Evolutionary conservation across 2,797 vertebrate genomes (phyloP).

Genomic region (Melopsittacus undulatus): DNA sequence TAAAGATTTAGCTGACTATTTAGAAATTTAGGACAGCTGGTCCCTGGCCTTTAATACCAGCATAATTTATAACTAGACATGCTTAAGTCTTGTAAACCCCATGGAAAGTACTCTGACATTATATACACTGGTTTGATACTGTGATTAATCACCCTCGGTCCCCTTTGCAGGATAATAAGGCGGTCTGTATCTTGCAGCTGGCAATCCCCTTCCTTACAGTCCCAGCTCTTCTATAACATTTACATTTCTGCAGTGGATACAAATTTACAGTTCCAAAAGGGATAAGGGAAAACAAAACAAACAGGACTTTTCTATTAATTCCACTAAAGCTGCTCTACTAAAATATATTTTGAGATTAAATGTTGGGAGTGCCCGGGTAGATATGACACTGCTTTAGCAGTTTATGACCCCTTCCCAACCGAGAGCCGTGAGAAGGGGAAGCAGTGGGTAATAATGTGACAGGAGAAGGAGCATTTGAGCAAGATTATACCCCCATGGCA

Average conservation of each 20-base stretch:
- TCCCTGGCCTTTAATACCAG: slow-evolving; percentile 57
- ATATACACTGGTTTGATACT: slow-evolving; percentile 53
- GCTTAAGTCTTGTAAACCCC: slow-evolving; percentile 57
- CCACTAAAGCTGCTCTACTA: slow-evolving; percentile 13
- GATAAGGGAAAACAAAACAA: slow-evolving; percentile 43
- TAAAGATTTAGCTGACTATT: slow-evolving; percentile 50
- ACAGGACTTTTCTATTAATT: slow-evolving; percentile 28
- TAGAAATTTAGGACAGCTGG: slow-evolving; percentile 63
- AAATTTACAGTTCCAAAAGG: not conserved
- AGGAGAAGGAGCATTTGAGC: not conserved
- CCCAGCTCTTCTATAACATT: slow-evolving; percentile 30
- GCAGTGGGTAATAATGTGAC: not conserved
- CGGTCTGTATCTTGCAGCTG: slow-evolving; percentile 42
- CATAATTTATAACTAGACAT: slow-evolving; percentile 53
- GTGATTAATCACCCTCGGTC: slow-evolving; percentile 44
- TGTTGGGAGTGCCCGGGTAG: not conserved
- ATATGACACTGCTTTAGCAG: not conserved
- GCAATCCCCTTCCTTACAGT: slow-evolving; percentile 1
- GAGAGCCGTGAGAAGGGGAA: not conserved
- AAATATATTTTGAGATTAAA: slow-evolving; percentile 27
- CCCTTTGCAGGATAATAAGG: slow-evolving; percentile 37
- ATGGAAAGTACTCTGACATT: slow-evolving; percentile 57
- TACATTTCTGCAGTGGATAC: slow-evolving; percentile 48
- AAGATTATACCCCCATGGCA: not conserved
- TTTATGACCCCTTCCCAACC: not conserved